Base-by-base conservation (phyloP, 2,888 invertebrate species). In the Halictus ligatus region DNA sequence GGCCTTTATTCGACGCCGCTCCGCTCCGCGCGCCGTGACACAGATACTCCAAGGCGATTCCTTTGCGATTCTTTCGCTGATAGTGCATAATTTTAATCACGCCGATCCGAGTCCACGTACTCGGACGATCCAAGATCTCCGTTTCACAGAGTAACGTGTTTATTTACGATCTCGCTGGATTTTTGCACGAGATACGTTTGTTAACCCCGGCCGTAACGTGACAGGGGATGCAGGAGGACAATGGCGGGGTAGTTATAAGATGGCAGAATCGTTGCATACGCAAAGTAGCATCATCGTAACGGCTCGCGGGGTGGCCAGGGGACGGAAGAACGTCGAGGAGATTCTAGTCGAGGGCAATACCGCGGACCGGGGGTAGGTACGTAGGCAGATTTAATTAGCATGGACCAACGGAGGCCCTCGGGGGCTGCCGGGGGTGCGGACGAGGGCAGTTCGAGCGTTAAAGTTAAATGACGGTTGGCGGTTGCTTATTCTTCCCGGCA, bases 391-490 rank as follows among this genome's bases (percentile, higher is more conserved):
- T 95, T 94, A 95, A 94, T 95, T 95, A 94, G 95, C 94, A 93
- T 94, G 94, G 94, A 93, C 94, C 92, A 89, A 84, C 88, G 88
- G 89, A 88, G 91, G 87, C 90, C 90, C 91, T 89, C 88, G 90
- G 91, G 89, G 91, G 85, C 86, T 84, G 88, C 85, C 85, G 81
- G 83, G 87, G 89, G 84, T 74, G 84, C 87, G 89, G 80, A 81
- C 86, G 89, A 88, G 89, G 89, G 88, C 90, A 90, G 90, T 91
- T 90, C 87, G 90, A 88, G 95, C 95, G 95, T 95, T 95, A 95
- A 95, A 95, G 95, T 95, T 95, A 95, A 95, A 95, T 95, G 95
- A 95, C 94, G 95, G 95, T 94, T 94, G 94, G 94, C 94, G 94
- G 94, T 94, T 95, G 94, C 94, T 95, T 94, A 95, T 95, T 95